phyloP scores from a whole-genome alignment of 37 sponge, comb jelly and placozoan genomes.

The Spongilla lacustris region DNA sequence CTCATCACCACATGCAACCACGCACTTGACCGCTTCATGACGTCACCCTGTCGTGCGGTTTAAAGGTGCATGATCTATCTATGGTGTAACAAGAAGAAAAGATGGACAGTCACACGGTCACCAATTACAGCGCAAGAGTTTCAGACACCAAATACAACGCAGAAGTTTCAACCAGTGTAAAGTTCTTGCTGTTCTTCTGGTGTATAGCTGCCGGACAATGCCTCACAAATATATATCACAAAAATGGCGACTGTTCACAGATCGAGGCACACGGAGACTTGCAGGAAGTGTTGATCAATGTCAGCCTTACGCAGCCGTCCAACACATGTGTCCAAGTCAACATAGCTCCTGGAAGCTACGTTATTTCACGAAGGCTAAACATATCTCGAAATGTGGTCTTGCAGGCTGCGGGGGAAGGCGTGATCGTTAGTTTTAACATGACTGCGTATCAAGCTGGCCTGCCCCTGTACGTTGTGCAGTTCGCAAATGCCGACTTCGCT shows the following conservation, averaged over 20 bases:
- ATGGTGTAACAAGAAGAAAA: too few species aligned
- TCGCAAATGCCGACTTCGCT: slow-evolving; percentile 1
- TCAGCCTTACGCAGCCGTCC: neutral
- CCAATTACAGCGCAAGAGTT: too few species aligned
- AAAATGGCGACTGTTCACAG: neutral
- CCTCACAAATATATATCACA: too few species aligned
- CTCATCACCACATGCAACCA: too few species aligned
- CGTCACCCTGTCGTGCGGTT: too few species aligned
- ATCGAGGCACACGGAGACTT: neutral
- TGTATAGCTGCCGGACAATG: too few species aligned
- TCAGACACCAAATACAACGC: too few species aligned
- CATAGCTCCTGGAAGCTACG: neutral
- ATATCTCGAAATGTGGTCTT: slow-evolving; percentile 20
- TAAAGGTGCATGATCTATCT: too few species aligned
- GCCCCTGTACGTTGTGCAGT: slow-evolving; percentile 21
- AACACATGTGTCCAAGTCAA: neutral
- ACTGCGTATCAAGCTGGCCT: neutral
- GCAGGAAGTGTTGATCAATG: neutral
- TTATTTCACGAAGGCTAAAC: neutral
- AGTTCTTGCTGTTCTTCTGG: too few species aligned
- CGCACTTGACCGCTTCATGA: too few species aligned
- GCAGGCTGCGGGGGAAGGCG: neutral
- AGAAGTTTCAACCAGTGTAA: too few species aligned
- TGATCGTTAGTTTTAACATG: neutral
- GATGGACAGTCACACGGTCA: too few species aligned